A percentile compares a stretch with the other conserved stretches of the same genome.
Evolutionary conservation across 2,888 invertebrate species (phyloP).

Genomic region (Aquatica leii): DNA sequence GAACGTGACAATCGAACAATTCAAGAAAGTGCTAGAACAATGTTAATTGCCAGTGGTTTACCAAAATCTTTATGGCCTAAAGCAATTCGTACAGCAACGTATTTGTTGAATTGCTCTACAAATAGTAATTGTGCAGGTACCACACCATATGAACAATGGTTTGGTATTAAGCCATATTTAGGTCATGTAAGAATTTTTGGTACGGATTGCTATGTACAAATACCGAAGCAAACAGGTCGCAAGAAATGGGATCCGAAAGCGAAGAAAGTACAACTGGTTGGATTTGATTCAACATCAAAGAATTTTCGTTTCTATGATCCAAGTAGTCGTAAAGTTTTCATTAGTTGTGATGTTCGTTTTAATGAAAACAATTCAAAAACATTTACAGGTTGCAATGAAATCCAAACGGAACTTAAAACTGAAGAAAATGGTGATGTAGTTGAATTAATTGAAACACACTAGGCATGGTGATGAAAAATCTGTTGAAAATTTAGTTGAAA

Average conservation of each 20-base stretch:
- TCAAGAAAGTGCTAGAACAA: not conserved
- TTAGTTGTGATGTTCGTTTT: constrained; percentile 9
- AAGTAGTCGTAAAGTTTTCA: not conserved
- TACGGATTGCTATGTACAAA: not conserved
- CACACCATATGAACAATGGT: not conserved
- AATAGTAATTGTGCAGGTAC: constrained; percentile 5
- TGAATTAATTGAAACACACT: not conserved
- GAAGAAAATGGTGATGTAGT: too few relatives aligned
- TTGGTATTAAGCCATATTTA: constrained; percentile 3
- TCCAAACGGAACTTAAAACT: not conserved
- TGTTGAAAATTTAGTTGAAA: not conserved
- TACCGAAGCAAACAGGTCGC: not conserved
- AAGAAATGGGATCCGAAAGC: not conserved
- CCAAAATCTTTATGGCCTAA: not conserved
- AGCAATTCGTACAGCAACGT: not conserved
- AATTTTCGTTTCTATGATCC: not conserved
- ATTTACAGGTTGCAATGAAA: not conserved
- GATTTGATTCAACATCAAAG: too few relatives aligned
- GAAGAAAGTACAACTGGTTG: not conserved
- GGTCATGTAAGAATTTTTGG: not conserved
- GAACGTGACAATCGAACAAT: not conserved
- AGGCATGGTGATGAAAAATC: not conserved
- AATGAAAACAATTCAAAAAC: not conserved
- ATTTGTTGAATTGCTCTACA: not conserved
- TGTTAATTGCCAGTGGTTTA: not conserved